Conservation (phyloP, 1,140 invertebrate species). For the Oryzaephilus surinamensis region DNA sequence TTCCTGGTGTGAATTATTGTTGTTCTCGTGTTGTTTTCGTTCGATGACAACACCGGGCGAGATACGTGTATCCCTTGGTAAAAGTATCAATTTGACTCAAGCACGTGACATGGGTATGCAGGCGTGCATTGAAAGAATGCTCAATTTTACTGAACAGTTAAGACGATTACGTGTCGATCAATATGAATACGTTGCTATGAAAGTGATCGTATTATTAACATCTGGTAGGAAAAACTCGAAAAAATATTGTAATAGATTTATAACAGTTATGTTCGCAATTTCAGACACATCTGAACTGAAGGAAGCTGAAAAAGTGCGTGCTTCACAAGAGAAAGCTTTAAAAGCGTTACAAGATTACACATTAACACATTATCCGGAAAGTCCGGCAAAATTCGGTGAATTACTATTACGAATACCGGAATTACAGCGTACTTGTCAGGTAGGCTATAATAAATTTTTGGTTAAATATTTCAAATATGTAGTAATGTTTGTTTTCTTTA, state of each 20-base stretch:
- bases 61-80: conserved; percentile 47
- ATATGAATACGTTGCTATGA: conserved; percentile 95
- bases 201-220: conserved; percentile 86
- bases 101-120: conserved; percentile 43
- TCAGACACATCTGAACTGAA: conserved; percentile 81
- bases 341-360: conserved; percentile 90
- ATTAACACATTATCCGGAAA: conserved; percentile 78
- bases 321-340: conserved; percentile 86
- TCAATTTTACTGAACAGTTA: conserved; percentile 88
- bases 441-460: conserved; percentile 40
- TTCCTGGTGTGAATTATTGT: conserved; percentile 91
- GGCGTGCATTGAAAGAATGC: conserved; percentile 85
- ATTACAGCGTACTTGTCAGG: conserved; percentile 86
- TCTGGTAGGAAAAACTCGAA: conserved; percentile 55
- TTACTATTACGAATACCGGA: conserved; percentile 86
- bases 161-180: conserved; percentile 82
- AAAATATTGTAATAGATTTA: conserved; percentile 6
- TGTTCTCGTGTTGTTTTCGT: conserved; percentile 86
- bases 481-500: conserved; percentile 34
- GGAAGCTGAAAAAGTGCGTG: conserved; percentile 82
- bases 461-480: conserved; percentile 1
- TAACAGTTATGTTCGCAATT: conserved; percentile 9
- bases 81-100: conserved; percentile 39
- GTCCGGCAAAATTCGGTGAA: conserved; percentile 91
- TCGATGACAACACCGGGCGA: conserved; percentile 78